Conservation (phyloP, 2,113 vertebrate genomes). For the Dolichallabes microphthalmus region DNA sequence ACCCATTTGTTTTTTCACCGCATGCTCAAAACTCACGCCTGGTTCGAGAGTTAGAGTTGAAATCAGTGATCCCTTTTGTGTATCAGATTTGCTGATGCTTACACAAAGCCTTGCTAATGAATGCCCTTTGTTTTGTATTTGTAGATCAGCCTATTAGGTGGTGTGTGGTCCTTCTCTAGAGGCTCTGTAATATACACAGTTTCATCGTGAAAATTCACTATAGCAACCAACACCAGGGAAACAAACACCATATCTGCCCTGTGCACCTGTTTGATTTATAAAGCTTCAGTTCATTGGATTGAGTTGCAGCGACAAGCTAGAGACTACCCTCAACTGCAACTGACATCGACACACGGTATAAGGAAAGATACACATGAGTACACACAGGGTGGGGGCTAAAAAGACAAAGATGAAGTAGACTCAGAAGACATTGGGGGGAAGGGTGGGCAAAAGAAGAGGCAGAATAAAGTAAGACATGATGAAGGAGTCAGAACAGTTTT, state of each 20-base stretch:
- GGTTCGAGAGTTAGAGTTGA: slow-evolving; percentile 2
- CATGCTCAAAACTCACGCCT: not conserved
- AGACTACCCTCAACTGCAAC: not conserved
- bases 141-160: slow-evolving; percentile 42
- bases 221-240: slow-evolving; percentile 51
- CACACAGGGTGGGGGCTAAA: not conserved
- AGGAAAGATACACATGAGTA: not conserved
- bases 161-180: slow-evolving; percentile 38
- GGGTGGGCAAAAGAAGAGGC: not conserved
- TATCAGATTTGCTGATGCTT: slow-evolving; percentile 5
- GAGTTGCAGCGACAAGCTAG: not conserved
- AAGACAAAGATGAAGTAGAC: slow-evolving; percentile 1
- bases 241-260: slow-evolving; percentile 47
- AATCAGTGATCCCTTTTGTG: slow-evolving; percentile 15
- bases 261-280: slow-evolving; percentile 36
- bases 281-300: slow-evolving; percentile 21
- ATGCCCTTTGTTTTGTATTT: slow-evolving; percentile 49
- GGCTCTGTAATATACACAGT: slow-evolving; percentile 6
- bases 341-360: not conserved
- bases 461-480: not conserved
- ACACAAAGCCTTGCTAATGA: slow-evolving; percentile 29
- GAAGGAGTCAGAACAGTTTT: slow-evolving; percentile 56
- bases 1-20: not conserved
- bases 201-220: slow-evolving; percentile 50
- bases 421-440: not conserved